These are phyloP conservation scores for Oncorhynchus tshawytscha DNA, from an alignment of 2,113 vertebrate genomes.

Conservation along the genomic window DNA sequence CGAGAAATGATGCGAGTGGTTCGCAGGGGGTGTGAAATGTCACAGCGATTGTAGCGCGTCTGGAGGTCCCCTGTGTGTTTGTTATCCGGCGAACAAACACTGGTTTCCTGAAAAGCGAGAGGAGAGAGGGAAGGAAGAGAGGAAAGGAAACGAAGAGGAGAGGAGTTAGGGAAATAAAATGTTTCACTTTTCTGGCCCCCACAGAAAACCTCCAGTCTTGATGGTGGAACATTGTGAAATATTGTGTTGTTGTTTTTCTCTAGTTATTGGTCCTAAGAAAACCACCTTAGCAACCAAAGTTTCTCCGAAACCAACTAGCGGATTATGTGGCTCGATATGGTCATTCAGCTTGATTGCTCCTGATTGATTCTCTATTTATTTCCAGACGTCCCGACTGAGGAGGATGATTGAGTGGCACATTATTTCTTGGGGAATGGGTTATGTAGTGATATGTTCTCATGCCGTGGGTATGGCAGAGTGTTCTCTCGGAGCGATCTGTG, in stretches of 20 bases:
- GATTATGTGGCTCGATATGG: not conserved
- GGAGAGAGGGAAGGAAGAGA: not conserved
- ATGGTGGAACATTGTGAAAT: not conserved
- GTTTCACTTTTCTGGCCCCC: not conserved
- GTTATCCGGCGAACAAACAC: not conserved
- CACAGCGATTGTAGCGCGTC: not conserved
- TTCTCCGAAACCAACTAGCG: not conserved
- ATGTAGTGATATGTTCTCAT: conserved; percentile 49
- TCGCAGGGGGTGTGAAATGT: not conserved
- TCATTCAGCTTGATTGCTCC: not conserved
- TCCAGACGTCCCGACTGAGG: conserved; percentile 45
- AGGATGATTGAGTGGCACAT: conserved; percentile 44
- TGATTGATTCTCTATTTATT: not conserved
- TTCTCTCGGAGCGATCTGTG: conserved; percentile 41
- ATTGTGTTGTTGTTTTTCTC: not conserved
- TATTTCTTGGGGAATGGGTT: conserved; percentile 42
- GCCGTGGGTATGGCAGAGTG: conserved; percentile 36
- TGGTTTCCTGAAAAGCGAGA: not conserved
- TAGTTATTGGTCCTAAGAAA: no score
- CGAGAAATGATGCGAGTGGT: not conserved
- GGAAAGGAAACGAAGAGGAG: not conserved
- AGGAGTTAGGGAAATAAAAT: no score
- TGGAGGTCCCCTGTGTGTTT: not conserved
- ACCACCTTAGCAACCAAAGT: not conserved
- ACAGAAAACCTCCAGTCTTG: not conserved